Percentiles rank a stretch among this genome's conserved stretches.
Conservation (phyloP, 2,888 invertebrate genomes). For the Leptinotarsa peninsularis region DNA sequence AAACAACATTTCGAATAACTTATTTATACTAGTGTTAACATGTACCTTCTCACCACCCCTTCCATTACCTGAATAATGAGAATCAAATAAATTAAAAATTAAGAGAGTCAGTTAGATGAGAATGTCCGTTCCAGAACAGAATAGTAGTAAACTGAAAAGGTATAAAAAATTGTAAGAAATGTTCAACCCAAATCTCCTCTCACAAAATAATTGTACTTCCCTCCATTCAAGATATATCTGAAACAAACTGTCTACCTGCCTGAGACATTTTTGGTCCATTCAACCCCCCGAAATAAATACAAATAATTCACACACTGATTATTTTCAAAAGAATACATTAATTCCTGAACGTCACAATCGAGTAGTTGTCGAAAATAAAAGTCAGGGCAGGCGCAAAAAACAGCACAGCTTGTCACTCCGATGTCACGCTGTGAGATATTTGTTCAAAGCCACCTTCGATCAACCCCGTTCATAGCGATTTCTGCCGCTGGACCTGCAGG, state of each 20-base stretch:
- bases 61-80: background rate
- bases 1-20: no score
- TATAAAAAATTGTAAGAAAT: slow-evolving; percentile 17
- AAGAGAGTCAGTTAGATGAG: slow-evolving; percentile 1
- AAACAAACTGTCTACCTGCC: slow-evolving; percentile 44
- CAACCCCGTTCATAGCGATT: slow-evolving; percentile 51
- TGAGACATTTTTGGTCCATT: slow-evolving; percentile 39
- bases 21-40: background rate
- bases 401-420: slow-evolving; percentile 56
- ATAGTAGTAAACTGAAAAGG: background rate
- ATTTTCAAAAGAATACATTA: slow-evolving; percentile 50
- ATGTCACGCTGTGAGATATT: slow-evolving; percentile 58
- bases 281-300: slow-evolving; percentile 45
- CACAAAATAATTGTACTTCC: slow-evolving; percentile 35
- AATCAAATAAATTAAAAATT: slow-evolving; percentile 8
- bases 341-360: slow-evolving; percentile 47
- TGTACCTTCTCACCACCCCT: background rate
- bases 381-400: slow-evolving; percentile 53
- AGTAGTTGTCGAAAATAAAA: slow-evolving; percentile 49
- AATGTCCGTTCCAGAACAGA: background rate
- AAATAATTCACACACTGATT: slow-evolving; percentile 52
- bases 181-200: slow-evolving; percentile 11
- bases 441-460: slow-evolving; percentile 57
- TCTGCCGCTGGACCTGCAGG: slow-evolving; percentile 56
- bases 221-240: slow-evolving; percentile 32